phyloP scores from a whole-genome alignment of 2,888 invertebrate genomes.

The Eudasyphora cyanicolor region DNA sequence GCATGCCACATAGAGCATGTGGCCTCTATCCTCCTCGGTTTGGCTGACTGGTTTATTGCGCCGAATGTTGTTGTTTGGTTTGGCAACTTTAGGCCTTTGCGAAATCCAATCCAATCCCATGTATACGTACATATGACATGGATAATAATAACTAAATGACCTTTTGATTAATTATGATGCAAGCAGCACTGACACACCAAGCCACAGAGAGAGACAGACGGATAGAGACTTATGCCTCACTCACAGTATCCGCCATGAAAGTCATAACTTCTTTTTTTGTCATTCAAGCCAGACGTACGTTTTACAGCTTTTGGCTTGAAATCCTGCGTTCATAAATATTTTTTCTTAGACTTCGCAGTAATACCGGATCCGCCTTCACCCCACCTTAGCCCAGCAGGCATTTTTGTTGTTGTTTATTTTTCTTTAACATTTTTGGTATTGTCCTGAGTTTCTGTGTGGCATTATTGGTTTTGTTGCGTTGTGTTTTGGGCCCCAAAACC shows the following conservation, averaged over 20 bases:
- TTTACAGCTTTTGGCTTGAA: neutral
- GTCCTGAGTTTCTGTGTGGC: slow-evolving; percentile 60
- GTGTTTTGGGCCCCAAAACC: slow-evolving; percentile 28
- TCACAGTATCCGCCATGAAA: neutral
- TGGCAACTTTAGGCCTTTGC: slow-evolving; percentile 47
- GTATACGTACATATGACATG: slow-evolving; percentile 40
- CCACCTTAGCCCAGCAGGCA: neutral
- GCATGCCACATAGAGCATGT: neutral
- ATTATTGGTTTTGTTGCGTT: slow-evolving; percentile 43
- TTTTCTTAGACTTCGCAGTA: slow-evolving; percentile 11
- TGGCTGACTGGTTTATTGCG: neutral
- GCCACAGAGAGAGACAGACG: too few relatives aligned
- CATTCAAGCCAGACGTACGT: neutral
- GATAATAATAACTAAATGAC: slow-evolving; percentile 51
- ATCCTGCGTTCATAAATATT: neutral
- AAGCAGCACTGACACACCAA: slow-evolving; percentile 9
- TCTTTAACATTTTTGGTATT: slow-evolving; percentile 49
- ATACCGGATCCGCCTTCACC: neutral
- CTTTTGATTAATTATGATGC: slow-evolving; percentile 66
- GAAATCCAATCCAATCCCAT: too few relatives aligned
- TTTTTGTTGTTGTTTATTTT: slow-evolving; percentile 5
- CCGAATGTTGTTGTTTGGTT: too few relatives aligned
- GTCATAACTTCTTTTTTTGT: neutral
- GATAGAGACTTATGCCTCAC: too few relatives aligned
- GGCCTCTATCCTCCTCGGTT: neutral